Evolutionary conservation across 2,797 vertebrate species (phyloP).

Genomic region (Pipistrellus kuhlii): DNA sequence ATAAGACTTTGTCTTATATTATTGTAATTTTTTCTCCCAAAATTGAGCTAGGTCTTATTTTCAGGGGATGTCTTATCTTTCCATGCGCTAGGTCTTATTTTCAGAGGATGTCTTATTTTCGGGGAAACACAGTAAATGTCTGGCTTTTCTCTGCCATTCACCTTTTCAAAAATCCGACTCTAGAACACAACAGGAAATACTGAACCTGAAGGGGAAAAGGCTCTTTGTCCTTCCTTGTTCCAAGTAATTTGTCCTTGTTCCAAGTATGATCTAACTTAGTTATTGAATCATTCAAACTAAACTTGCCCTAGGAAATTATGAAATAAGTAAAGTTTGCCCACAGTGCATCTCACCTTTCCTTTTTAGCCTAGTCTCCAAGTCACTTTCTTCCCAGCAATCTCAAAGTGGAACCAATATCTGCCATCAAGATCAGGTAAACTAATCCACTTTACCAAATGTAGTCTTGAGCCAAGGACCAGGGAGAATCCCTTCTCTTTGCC

Average conservation of each 20-base stretch:
- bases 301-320: neutral
- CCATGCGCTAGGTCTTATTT: too few species aligned
- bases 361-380: neutral
- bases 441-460: neutral
- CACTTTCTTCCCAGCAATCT: neutral
- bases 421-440: neutral
- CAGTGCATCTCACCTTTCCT: neutral
- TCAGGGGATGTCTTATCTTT: too few species aligned
- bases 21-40: too few species aligned
- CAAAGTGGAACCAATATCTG: neutral
- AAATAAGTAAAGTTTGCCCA: neutral
- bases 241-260: neutral
- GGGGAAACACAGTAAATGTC: neutral
- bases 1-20: too few species aligned
- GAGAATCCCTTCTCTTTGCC: neutral
- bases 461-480: neutral
- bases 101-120: too few species aligned
- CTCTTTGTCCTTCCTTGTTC: neutral
- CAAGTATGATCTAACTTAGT: constrained; percentile 10
- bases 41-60: too few species aligned
- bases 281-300: neutral
- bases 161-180: neutral
- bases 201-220: neutral
- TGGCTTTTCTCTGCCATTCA: neutral
- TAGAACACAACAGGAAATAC: neutral